A percentile compares a stretch with the other conserved stretches of the same genome.
Evolutionary conservation across 1,140 invertebrate species (phyloP).

Genomic region (Cataglyphis hispanica): DNA sequence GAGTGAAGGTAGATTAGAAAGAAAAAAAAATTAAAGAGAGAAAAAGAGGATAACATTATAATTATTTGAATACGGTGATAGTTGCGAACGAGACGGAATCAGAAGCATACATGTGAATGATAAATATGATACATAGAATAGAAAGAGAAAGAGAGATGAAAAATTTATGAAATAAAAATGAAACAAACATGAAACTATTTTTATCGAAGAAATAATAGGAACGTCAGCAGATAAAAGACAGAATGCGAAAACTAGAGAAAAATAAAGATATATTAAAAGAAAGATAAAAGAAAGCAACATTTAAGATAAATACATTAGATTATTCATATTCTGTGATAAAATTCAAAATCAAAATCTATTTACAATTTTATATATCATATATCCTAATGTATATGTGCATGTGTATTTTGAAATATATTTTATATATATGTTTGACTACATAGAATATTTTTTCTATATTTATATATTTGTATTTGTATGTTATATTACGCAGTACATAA

Average conservation of each 20-base stretch:
- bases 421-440: no score
- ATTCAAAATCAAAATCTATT: no score
- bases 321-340: no score
- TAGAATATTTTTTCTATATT: no score
- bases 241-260: background rate
- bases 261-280: background rate
- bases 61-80: slow-evolving; percentile 14
- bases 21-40: slow-evolving; percentile 30
- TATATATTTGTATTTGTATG: no score
- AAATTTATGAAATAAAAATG: background rate
- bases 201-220: background rate
- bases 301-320: no score
- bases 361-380: no score
- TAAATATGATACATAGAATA: background rate
- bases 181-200: background rate
- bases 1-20: background rate
- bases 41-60: background rate
- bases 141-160: background rate
- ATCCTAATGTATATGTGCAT: no score
- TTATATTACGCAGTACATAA: no score
- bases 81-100: slow-evolving; percentile 6
- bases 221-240: no score
- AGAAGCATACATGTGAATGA: background rate
- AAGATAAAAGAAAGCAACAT: no score
- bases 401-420: no score